Evolutionary conservation across 2,888 invertebrate genomes (phyloP).

Genomic region (Megastigmus dorsalis): DNA sequence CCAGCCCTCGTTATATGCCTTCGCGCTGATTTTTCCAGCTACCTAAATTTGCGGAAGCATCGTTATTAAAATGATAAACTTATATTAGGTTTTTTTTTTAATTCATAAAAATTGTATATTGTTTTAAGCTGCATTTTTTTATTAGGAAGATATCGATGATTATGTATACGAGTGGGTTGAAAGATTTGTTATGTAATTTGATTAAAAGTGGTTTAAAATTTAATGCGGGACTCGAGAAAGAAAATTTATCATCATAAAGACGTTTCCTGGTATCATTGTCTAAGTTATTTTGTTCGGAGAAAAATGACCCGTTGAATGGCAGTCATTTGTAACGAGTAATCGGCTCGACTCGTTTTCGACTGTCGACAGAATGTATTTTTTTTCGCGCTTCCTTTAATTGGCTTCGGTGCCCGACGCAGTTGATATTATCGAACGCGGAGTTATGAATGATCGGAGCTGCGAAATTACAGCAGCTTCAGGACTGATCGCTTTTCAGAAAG

Average conservation of each 20-base stretch:
- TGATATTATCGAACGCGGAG: constrained; percentile 35
- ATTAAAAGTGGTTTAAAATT: too few species aligned
- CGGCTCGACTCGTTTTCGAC: neutral
- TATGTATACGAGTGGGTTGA: too few species aligned
- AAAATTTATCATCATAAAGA: neutral
- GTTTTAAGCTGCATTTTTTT: too few species aligned
- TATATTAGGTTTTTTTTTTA: too few species aligned
- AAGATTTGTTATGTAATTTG: too few species aligned
- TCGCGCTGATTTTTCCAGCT: too few species aligned
- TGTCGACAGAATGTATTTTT: neutral
- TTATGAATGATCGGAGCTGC: constrained; percentile 31
- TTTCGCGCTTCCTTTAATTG: constrained; percentile 28
- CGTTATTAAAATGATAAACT: too few species aligned
- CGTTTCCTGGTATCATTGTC: constrained; percentile 27
- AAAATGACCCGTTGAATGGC: constrained; percentile 40
- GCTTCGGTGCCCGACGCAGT: neutral
- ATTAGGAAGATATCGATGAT: too few species aligned
- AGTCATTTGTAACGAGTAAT: constrained; percentile 34
- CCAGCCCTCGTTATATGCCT: neutral
- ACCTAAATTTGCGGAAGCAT: too few species aligned
- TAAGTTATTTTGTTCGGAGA: constrained; percentile 21
- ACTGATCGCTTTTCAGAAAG: constrained; percentile 9
- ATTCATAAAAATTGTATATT: too few species aligned
- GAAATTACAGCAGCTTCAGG: constrained; percentile 8
- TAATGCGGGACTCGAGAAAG: too few species aligned